These are phyloP conservation scores for Galagoides demidoff DNA, from an alignment of 2,797 vertebrate species.

Conservation along the genomic window DNA sequence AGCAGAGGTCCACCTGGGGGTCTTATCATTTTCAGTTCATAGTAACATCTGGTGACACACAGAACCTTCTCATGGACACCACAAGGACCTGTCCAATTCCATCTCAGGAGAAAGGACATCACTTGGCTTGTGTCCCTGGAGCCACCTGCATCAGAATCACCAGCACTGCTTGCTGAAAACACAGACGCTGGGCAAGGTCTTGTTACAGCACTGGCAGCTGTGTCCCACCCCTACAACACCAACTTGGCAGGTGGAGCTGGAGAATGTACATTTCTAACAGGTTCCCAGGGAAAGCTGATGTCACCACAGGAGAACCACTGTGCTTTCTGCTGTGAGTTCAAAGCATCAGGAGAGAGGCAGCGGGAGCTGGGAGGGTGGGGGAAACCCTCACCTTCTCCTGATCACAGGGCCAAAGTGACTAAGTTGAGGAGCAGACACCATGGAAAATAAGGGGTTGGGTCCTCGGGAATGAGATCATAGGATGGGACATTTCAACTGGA, in stretches of 20 bases:
- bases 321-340: too few species aligned
- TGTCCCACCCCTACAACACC: background rate
- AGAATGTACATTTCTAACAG: background rate
- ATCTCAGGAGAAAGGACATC: background rate
- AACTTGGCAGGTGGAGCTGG: background rate
- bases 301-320: background rate
- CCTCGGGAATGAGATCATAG: background rate
- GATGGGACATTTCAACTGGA: background rate
- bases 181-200: background rate
- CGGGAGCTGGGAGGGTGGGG: too few species aligned
- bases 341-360: fast-evolving
- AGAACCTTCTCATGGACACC: background rate
- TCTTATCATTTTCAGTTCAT: background rate
- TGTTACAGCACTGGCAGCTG: background rate
- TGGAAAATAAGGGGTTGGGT: background rate
- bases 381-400: background rate
- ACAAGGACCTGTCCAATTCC: fast-evolving
- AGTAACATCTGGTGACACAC: too few species aligned
- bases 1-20: too few species aligned
- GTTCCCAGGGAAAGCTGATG: background rate
- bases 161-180: background rate
- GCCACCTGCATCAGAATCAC: background rate
- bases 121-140: background rate
- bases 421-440: too few species aligned
- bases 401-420: fast-evolving